Evolutionary conservation across 2,888 invertebrate species (phyloP).

Genomic region (Pediacus dermestoides): DNA sequence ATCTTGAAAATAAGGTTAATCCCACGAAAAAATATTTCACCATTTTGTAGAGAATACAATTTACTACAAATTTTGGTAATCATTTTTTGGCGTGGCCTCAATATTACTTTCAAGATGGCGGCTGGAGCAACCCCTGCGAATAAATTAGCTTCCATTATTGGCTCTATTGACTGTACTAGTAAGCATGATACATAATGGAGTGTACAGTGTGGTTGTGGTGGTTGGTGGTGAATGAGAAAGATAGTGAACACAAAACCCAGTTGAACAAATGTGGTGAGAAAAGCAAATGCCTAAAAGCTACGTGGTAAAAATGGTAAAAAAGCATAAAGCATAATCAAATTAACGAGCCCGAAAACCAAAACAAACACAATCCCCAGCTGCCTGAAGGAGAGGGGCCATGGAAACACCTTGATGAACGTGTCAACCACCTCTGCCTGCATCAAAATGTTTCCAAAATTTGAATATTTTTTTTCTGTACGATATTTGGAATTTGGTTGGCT

Average conservation of each 20-base stretch:
- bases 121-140: too few species aligned
- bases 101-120: too few species aligned
- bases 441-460: slow-evolving; percentile 51
- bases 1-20: too few species aligned
- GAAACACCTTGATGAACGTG: slow-evolving; percentile 55
- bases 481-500: slow-evolving; percentile 11
- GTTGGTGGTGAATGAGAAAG: slow-evolving; percentile 30
- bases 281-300: slow-evolving; percentile 36
- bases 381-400: slow-evolving; percentile 44
- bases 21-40: too few species aligned
- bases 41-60: too few species aligned
- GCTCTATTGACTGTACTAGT: too few species aligned
- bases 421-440: slow-evolving; percentile 48
- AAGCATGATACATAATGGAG: slow-evolving; percentile 26
- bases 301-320: slow-evolving; percentile 31
- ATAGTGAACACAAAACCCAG: slow-evolving; percentile 42
- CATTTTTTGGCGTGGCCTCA: too few species aligned
- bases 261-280: slow-evolving; percentile 35
- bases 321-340: slow-evolving; percentile 17
- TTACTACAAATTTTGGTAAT: too few species aligned
- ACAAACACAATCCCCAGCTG: slow-evolving; percentile 48
- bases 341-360: slow-evolving; percentile 41
- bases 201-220: not conserved
- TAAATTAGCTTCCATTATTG: too few species aligned
- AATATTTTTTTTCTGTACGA: slow-evolving; percentile 17